These are phyloP conservation scores for Perognathus longimembris DNA, from an alignment of 2,113 vertebrate species.

Conservation along the genomic window DNA sequence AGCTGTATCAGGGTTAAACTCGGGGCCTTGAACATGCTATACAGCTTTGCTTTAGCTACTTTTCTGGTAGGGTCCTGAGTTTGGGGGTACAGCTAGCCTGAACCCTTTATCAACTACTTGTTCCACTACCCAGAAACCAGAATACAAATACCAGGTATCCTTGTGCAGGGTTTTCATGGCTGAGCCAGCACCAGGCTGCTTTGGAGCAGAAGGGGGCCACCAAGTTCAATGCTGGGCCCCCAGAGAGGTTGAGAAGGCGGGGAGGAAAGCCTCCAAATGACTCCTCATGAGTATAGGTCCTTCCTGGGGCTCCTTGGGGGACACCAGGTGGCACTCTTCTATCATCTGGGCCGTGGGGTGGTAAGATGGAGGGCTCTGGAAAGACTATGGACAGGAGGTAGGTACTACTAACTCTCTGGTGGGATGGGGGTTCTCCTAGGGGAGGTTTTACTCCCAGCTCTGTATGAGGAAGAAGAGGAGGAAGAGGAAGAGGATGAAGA, in stretches of 20 bases:
- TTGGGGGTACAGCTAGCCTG: not conserved
- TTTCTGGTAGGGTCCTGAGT: too few relatives aligned
- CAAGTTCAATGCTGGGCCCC: not conserved
- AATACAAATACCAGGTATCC: not conserved
- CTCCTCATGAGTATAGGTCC: not conserved
- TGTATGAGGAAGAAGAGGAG: constrained; percentile 85
- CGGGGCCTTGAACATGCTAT: too few relatives aligned
- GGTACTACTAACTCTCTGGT: not conserved
- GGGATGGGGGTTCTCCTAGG: constrained; percentile 66
- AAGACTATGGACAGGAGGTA: not conserved
- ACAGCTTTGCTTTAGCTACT: too few relatives aligned
- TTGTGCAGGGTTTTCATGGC: not conserved
- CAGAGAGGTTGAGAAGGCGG: not conserved
- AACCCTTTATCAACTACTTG: constrained; percentile 24
- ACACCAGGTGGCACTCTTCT: constrained; percentile 58
- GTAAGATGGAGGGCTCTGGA: not conserved
- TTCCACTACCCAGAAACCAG: not conserved
- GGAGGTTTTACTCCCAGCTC: constrained; percentile 81
- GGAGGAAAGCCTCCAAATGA: not conserved
- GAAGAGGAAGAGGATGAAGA: constrained; percentile 69
- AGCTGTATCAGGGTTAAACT: too few relatives aligned
- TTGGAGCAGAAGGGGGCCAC: not conserved
- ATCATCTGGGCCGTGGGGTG: not conserved
- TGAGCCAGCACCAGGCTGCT: not conserved
- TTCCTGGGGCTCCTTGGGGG: not conserved